These are phyloP conservation scores for Chrysolina haemoptera DNA, from an alignment of 2,888 invertebrate genomes.

Conservation along the genomic window DNA sequence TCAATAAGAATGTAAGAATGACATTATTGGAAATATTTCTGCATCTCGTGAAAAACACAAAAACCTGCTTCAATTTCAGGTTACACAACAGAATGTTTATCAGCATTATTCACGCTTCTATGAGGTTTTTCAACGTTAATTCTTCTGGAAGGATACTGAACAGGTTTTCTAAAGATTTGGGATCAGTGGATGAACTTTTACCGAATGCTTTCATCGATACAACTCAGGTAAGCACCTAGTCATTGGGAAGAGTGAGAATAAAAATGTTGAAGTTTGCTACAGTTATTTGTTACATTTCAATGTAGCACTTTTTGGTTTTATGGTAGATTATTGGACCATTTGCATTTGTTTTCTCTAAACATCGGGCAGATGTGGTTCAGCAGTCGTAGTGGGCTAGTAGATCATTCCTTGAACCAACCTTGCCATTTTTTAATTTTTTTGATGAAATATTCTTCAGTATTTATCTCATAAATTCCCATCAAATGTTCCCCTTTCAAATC, in stretches of 20 bases:
- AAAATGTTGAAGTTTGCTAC: background rate
- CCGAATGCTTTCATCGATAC: constrained; percentile 70
- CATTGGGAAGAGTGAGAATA: background rate
- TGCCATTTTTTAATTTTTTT: too few species aligned
- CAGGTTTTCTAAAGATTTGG: constrained; percentile 81
- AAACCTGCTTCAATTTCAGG: constrained; percentile 64
- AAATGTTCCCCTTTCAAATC: too few species aligned
- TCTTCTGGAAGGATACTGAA: constrained; percentile 80
- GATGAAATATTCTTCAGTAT: too few species aligned
- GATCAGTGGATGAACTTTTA: constrained; percentile 72
- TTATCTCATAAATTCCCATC: too few species aligned
- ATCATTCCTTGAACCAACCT: too few species aligned
- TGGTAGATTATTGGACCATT: background rate
- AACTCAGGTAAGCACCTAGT: constrained; percentile 61
- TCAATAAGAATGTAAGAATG: too few species aligned
- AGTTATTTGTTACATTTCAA: background rate
- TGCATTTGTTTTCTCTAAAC: too few species aligned
- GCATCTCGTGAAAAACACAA: too few species aligned
- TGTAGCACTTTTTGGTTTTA: too few species aligned
- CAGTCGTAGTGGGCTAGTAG: too few species aligned
- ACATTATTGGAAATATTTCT: too few species aligned
- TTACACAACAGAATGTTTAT: constrained; percentile 84
- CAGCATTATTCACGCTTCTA: constrained; percentile 76
- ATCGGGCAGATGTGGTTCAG: too few species aligned
- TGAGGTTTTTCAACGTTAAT: constrained; percentile 85